phyloP scores from a whole-genome alignment of 2,113 vertebrate species.

The Gadus macrocephalus region DNA sequence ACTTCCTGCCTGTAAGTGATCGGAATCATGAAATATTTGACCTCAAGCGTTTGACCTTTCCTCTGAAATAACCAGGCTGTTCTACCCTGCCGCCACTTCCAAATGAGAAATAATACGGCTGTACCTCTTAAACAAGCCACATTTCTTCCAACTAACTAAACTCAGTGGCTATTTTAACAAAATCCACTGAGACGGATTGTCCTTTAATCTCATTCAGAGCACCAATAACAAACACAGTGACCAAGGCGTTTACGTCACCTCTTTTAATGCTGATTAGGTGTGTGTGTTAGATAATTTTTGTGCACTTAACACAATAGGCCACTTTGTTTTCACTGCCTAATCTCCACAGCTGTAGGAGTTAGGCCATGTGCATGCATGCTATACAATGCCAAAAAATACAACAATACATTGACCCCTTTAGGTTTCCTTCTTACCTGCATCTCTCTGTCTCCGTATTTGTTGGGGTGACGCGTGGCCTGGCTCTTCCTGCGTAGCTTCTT shows the following conservation, averaged over 20 bases:
- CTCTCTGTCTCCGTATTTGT: slow-evolving; percentile 83
- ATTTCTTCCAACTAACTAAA: slow-evolving; percentile 2
- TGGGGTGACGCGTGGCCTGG: slow-evolving; percentile 78
- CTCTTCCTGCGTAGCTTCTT: slow-evolving; percentile 83
- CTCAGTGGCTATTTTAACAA: slow-evolving; percentile 30
- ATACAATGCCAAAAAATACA: background rate
- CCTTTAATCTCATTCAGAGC: slow-evolving; percentile 47
- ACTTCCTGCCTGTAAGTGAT: slow-evolving; percentile 44
- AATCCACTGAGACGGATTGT: slow-evolving; percentile 54
- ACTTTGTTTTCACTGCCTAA: background rate
- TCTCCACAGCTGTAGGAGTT: background rate
- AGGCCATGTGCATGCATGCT: background rate
- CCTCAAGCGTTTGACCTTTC: slow-evolving; percentile 28
- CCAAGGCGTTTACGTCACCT: slow-evolving; percentile 20
- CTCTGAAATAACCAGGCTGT: background rate
- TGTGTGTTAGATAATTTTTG: slow-evolving; percentile 15
- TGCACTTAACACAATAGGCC: slow-evolving; percentile 12
- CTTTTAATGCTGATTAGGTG: slow-evolving; percentile 25
- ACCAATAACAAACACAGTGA: slow-evolving; percentile 22
- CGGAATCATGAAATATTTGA: slow-evolving; percentile 7
- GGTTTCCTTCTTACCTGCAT: slow-evolving; percentile 71
- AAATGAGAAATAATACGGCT: slow-evolving; percentile 18
- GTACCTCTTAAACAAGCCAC: slow-evolving; percentile 29
- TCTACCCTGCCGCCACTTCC: slow-evolving; percentile 1
- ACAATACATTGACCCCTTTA: background rate